Evolutionary conservation across 2,113 vertebrate genomes (phyloP).

Genomic region (Anthoscopus minutus): DNA sequence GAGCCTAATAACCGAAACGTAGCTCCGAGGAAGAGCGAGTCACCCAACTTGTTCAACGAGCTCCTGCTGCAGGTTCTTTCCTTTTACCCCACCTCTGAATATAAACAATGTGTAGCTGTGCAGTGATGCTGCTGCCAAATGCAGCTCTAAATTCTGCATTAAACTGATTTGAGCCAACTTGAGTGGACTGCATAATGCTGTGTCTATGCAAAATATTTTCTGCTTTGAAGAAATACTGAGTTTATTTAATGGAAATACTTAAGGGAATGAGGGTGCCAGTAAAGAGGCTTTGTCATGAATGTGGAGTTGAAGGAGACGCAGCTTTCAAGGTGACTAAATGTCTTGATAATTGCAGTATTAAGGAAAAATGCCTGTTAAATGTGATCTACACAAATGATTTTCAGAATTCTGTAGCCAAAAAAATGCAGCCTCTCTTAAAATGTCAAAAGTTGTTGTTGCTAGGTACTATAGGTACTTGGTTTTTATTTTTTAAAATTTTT

Average conservation of each 20-base stretch:
- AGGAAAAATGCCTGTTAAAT: not conserved
- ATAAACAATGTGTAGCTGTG: not conserved
- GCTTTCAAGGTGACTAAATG: not conserved
- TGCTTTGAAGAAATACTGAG: accelerated
- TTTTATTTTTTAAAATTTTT: not conserved
- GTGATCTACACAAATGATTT: not conserved
- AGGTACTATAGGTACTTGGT: not conserved
- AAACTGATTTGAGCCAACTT: not conserved
- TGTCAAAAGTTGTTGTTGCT: not conserved
- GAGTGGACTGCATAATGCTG: not conserved
- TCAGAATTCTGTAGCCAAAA: not conserved
- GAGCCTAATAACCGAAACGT: not conserved
- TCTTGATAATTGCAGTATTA: not conserved
- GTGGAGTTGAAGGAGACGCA: not conserved
- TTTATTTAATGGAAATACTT: not conserved
- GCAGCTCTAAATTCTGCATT: not conserved
- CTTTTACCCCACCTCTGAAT: not conserved
- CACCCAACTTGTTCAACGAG: not conserved
- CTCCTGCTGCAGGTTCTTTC: not conserved
- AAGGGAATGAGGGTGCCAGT: not conserved
- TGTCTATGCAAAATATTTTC: not conserved
- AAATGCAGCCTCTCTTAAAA: not conserved
- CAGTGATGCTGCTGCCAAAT: not conserved
- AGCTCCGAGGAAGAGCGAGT: not conserved
- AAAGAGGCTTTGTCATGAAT: not conserved